A percentile compares a stretch with the other conserved stretches of the same genome.
Evolutionary conservation across 1,140 invertebrate genomes (phyloP).

Genomic region (Zaprionus vittiger): DNA sequence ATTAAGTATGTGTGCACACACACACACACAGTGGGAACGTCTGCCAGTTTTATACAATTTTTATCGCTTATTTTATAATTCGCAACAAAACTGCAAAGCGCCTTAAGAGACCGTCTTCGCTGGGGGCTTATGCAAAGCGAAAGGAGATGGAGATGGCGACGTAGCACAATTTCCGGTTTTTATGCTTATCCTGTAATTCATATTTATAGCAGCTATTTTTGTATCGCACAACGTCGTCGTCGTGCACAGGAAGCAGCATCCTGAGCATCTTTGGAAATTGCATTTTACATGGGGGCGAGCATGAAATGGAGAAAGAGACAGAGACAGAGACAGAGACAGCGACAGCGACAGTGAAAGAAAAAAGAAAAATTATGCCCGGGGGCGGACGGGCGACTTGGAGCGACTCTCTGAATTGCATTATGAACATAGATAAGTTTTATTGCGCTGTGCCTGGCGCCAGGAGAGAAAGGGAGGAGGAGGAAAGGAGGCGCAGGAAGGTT

Average conservation of each 20-base stretch:
- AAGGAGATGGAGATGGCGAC: constrained; percentile 44
- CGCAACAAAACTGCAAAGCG: constrained; percentile 72
- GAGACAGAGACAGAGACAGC: not conserved
- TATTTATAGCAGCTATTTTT: constrained; percentile 82
- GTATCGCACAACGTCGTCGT: constrained; percentile 56
- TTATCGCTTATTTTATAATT: constrained; percentile 82
- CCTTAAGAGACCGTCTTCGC: constrained; percentile 55
- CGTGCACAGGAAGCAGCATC: constrained; percentile 49
- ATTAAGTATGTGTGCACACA: constrained; percentile 21
- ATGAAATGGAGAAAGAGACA: not conserved
- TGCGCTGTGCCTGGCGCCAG: constrained; percentile 17
- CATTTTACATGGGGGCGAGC: constrained; percentile 44
- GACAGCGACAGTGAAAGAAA: not conserved
- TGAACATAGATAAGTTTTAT: constrained; percentile 59
- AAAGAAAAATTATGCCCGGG: constrained; percentile 21
- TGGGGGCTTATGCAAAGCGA: constrained; percentile 73
- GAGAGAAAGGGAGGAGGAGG: not conserved
- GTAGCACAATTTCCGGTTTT: constrained; percentile 82
- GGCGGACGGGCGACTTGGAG: not conserved
- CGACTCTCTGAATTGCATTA: constrained; percentile 53
- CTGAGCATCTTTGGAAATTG: constrained; percentile 71
- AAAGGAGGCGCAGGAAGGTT: no score
- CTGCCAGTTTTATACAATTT: constrained; percentile 79
- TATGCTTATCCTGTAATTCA: constrained; percentile 83
- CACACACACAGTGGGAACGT: constrained; percentile 30